phyloP scores from a whole-genome alignment of 2,888 invertebrate genomes.

The Phyllotreta cruciferae region DNA sequence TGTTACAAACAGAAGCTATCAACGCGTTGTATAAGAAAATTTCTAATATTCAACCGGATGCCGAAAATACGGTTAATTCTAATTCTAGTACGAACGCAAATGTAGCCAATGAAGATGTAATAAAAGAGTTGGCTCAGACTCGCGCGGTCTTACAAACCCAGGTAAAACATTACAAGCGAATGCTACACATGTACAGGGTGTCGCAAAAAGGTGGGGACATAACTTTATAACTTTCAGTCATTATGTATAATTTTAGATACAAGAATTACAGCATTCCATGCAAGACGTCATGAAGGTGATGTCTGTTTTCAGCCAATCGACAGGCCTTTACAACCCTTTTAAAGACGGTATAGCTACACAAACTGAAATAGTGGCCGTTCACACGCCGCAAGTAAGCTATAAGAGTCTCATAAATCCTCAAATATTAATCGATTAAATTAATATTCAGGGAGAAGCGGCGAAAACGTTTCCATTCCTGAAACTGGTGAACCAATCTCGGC shows the following conservation, averaged over 20 bases:
- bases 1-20: conserved; percentile 89
- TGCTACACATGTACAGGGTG: too few relatives aligned
- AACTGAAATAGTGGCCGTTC: conserved; percentile 81
- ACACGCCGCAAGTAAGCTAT: conserved; percentile 77
- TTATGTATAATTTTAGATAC: conserved; percentile 72
- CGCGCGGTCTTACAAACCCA: conserved; percentile 77
- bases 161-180: conserved; percentile 58
- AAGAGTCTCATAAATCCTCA: too few relatives aligned
- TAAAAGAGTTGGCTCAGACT: conserved; percentile 77
- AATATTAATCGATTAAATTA: too few relatives aligned
- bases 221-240: too few relatives aligned
- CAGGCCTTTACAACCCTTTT: conserved; percentile 45
- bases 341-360: conserved; percentile 71
- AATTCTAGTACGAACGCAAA: conserved; percentile 48
- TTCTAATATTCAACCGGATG: conserved; percentile 68
- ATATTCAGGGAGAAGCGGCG: conserved; percentile 55
- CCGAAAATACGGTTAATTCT: conserved; percentile 27
- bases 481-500: conserved; percentile 50
- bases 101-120: conserved; percentile 65
- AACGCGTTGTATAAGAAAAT: conserved; percentile 90
- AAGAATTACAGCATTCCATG: conserved; percentile 80
- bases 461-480: conserved; percentile 59
- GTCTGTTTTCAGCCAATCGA: conserved; percentile 62
- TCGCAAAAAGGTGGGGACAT: background rate
- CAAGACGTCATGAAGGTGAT: conserved; percentile 78